These are phyloP conservation scores for Brachyistius frenatus DNA, from an alignment of 2,113 vertebrate species.

Conservation along the genomic window DNA sequence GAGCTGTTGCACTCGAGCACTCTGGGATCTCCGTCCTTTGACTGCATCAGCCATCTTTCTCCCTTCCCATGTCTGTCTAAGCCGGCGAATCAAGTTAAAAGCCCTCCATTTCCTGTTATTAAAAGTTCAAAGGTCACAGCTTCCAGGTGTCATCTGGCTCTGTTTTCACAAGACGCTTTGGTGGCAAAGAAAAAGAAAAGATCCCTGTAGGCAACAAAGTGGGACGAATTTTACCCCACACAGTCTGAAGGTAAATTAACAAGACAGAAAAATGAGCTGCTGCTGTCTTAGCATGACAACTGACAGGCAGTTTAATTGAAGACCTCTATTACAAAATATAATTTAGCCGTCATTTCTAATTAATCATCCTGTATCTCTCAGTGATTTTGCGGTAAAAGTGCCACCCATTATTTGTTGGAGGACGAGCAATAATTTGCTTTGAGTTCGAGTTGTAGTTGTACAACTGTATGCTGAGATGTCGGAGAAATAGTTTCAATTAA, in stretches of 20 bases:
- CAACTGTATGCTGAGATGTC: not conserved
- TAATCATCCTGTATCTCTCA: not conserved
- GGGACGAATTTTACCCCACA: not conserved
- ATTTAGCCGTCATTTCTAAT: constrained; percentile 34
- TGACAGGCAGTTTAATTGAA: constrained; percentile 30
- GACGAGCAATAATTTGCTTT: constrained; percentile 2
- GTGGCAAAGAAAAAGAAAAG: not conserved
- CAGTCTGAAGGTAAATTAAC: constrained; percentile 4
- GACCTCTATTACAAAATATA: constrained; percentile 8
- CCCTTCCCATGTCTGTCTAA: constrained; percentile 11
- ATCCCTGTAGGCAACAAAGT: not conserved
- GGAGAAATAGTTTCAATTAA: not conserved
- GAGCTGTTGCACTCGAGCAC: constrained; percentile 26
- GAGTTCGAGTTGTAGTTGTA: not conserved
- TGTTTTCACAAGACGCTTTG: constrained; percentile 32
- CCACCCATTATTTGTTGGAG: constrained; percentile 1
- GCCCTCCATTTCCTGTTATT: constrained; percentile 44
- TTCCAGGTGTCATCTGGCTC: constrained; percentile 56
- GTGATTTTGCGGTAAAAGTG: not conserved
- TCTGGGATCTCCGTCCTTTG: constrained; percentile 12
- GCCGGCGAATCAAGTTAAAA: constrained; percentile 62
- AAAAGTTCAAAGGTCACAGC: constrained; percentile 58
- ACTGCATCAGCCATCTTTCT: not conserved
- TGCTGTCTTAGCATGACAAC: constrained; percentile 21
- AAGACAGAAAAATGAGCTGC: not conserved